A percentile compares a stretch with the other conserved stretches of the same genome.
Evolutionary conservation across 2,888 invertebrate genomes (phyloP).

Genomic region (Gastrophysa polygoni): DNA sequence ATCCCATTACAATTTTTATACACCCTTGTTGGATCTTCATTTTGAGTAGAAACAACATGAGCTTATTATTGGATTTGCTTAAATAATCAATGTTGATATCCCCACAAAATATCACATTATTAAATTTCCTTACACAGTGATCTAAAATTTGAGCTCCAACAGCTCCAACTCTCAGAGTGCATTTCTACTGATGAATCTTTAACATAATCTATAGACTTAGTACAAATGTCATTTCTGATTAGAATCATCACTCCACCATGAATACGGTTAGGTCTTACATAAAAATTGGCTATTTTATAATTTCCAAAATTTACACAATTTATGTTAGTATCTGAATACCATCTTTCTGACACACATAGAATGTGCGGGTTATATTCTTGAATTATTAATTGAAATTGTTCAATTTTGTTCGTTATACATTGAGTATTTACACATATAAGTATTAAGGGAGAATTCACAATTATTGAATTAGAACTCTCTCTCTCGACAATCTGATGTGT

Average conservation of each 20-base stretch:
- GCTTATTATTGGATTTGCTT: neutral
- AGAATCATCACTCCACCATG: no score
- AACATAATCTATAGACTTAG: no score
- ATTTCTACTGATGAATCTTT: no score
- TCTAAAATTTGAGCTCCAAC: neutral
- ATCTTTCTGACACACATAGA: neutral
- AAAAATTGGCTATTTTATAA: neutral
- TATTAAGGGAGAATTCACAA: neutral
- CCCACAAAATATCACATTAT: slow-evolving; percentile 1
- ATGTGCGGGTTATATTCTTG: neutral
- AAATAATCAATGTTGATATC: slow-evolving; percentile 4
- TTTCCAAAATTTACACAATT: neutral
- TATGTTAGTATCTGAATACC: neutral
- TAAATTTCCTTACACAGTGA: neutral
- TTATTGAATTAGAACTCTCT: neutral
- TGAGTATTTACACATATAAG: neutral
- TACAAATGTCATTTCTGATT: no score
- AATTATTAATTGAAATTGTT: neutral
- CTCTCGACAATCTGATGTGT: neutral
- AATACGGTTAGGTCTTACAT: neutral
- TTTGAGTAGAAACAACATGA: neutral
- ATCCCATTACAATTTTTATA: neutral
- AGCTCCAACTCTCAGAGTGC: slow-evolving; percentile 4
- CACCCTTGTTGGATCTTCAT: no score
- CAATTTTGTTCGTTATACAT: neutral